Percentiles rank a stretch among this genome's conserved stretches.
phyloP scores from a whole-genome alignment of 1,140 invertebrate genomes.

The Diprion similis region DNA sequence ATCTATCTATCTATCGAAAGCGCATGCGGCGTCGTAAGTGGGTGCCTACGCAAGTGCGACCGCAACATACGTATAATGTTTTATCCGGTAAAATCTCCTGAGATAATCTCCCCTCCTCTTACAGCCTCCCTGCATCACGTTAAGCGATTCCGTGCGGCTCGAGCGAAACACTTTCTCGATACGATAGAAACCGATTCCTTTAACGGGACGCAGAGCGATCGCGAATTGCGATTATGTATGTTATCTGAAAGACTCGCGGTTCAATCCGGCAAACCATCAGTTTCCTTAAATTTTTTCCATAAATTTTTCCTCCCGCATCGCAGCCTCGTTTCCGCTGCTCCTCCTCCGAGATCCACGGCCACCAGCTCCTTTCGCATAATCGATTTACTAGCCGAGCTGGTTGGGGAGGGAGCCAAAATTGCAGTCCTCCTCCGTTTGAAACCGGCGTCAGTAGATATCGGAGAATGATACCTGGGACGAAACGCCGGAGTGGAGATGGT shows the following conservation, averaged over 20 bases:
- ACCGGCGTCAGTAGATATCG: conserved; percentile 58
- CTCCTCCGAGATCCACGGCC: neutral
- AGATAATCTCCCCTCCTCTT: neutral
- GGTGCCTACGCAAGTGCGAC: neutral
- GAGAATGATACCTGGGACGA: conserved; percentile 60
- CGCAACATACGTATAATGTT: neutral
- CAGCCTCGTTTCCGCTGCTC: conserved; percentile 14
- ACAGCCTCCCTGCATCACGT: no score
- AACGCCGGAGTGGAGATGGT: conserved; percentile 58
- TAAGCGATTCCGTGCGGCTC: no score
- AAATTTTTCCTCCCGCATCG: no score
- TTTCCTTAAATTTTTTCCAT: no score
- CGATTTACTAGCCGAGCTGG: conserved; percentile 20
- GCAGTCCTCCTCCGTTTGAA: conserved; percentile 40
- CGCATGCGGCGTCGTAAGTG: neutral
- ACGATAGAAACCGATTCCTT: neutral
- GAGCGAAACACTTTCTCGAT: neutral
- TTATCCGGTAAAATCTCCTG: conserved; percentile 5
- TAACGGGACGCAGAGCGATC: neutral
- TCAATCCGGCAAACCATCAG: no score
- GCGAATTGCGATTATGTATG: conserved; percentile 16
- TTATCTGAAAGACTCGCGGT: neutral
- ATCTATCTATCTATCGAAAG: neutral
- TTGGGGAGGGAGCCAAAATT: conserved; percentile 28
- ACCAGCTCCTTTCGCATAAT: neutral